A percentile compares a stretch with the other conserved stretches of the same genome.
phyloP scores from a whole-genome alignment of 2,888 invertebrate genomes.

The Tenthredo distinguenda region DNA sequence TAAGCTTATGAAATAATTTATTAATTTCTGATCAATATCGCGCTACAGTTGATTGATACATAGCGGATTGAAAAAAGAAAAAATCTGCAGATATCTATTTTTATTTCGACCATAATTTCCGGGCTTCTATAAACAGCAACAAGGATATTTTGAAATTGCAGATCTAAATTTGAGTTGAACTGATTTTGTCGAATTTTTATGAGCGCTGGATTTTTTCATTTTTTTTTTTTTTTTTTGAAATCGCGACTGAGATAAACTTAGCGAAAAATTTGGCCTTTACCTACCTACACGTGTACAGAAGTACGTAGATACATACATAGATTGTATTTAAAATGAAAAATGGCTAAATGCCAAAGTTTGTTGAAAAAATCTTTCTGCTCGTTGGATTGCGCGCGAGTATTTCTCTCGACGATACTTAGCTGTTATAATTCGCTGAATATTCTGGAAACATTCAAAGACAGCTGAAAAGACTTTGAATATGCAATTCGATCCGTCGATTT shows the following conservation, averaged over 20 bases:
- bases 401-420: not conserved
- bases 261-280: not conserved
- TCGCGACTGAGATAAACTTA: constrained; percentile 1
- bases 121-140: not conserved
- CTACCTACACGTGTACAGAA: not conserved
- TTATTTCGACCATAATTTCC: not conserved
- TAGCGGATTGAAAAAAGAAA: not conserved
- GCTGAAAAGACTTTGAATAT: constrained; percentile 4
- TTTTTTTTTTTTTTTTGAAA: not conserved
- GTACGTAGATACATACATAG: not conserved
- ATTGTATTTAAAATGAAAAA: constrained; percentile 36
- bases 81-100: not conserved
- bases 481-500: not conserved
- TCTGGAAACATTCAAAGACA: not conserved
- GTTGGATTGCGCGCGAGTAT: not conserved
- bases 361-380: not conserved
- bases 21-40: not conserved
- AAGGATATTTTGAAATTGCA: too few relatives aligned
- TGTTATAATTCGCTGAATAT: not conserved
- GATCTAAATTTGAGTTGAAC: too few relatives aligned
- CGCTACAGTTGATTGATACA: not conserved
- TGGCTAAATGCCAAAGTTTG: constrained; percentile 28
- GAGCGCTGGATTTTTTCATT: not conserved
- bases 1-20: not conserved
- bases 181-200: too few relatives aligned